These are phyloP conservation scores for Chitala chitala DNA, from an alignment of 2,113 vertebrate species.

Conservation along the genomic window DNA sequence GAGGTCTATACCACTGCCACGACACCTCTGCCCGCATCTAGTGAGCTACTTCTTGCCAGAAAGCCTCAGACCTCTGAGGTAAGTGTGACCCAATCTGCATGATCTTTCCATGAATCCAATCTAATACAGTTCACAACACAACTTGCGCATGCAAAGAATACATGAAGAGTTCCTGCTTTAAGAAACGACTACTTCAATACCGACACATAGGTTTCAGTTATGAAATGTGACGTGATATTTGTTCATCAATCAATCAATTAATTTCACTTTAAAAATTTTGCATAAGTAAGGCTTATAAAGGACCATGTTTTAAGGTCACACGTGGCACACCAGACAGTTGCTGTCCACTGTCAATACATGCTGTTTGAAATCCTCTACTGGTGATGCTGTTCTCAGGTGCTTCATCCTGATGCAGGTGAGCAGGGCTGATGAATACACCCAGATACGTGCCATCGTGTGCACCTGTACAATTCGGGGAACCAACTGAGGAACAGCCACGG, in stretches of 20 bases:
- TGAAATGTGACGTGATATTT: too few species aligned
- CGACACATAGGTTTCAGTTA: too few species aligned
- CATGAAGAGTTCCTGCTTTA: too few species aligned
- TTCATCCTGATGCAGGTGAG: neutral
- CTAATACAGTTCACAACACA: neutral
- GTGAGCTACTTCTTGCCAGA: slow-evolving; percentile 67
- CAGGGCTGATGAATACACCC: neutral
- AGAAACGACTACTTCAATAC: too few species aligned
- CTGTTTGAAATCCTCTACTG: neutral
- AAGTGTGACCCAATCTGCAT: slow-evolving; percentile 45
- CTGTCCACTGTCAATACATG: neutral
- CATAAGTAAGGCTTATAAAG: too few species aligned
- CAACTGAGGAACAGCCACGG: neutral
- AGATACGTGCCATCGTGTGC: neutral
- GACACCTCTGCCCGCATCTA: slow-evolving; percentile 53
- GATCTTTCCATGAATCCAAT: neutral
- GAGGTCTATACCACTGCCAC: slow-evolving; percentile 86
- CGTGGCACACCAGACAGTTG: neutral
- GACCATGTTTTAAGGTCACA: neutral
- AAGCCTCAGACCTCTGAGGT: slow-evolving; percentile 81
- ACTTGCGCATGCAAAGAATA: neutral
- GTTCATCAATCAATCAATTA: too few species aligned
- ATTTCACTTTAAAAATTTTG: too few species aligned
- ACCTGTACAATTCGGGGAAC: neutral
- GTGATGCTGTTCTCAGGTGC: neutral